Evolutionary conservation across 2,113 vertebrate genomes (phyloP), one percentile per base, ranked within the genome.

Genomic region (Eclectus roratus): DNA sequence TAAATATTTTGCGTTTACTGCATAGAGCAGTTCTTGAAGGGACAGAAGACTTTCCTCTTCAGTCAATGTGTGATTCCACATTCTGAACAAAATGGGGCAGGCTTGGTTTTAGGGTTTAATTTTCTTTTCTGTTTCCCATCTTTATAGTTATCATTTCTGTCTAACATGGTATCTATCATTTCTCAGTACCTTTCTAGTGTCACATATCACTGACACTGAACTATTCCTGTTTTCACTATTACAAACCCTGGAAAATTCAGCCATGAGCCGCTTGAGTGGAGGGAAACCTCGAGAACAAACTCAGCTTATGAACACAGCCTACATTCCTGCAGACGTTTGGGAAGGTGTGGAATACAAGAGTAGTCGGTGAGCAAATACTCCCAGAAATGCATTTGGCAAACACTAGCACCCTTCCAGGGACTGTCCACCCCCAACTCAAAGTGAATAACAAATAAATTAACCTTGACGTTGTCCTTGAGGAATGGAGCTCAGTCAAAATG

Each of bases 381-480:
- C 69, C 82, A 73, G 91, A 77, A 87, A 94, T 0, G 0, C 29
- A 68, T 95, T 93, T 97, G 90, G 88, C 95, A 96, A 91, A 88
- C 58, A 37, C 71, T 74, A 23, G 55, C 86, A 37, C 80, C 96
- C 94, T 96, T 96, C 93, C 72, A 96, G 94, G 89, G 88, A 93
- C 91, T 96, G 92, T 96, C 96, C 93, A 96, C 95, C 95, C 96
- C 94, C 93, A 80, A 64, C 69, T 86, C 65, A 91, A 79, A 87
- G 95, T 92, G 56, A 96, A 96, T 92, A 95, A 91, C 85, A 97
- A 97, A 95, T 97, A 97, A 96, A 97, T 97, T 94, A 96, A 97
- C 94, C 96, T 97, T 97, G 97, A 93, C 91, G 29, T 92, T 97
- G 96, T 97, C 96, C 97, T 97, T 97, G 92, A 97, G 97, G 92